These are phyloP conservation scores for Ochotona princeps DNA, from an alignment of 2,113 vertebrate species.

Conservation along the genomic window DNA sequence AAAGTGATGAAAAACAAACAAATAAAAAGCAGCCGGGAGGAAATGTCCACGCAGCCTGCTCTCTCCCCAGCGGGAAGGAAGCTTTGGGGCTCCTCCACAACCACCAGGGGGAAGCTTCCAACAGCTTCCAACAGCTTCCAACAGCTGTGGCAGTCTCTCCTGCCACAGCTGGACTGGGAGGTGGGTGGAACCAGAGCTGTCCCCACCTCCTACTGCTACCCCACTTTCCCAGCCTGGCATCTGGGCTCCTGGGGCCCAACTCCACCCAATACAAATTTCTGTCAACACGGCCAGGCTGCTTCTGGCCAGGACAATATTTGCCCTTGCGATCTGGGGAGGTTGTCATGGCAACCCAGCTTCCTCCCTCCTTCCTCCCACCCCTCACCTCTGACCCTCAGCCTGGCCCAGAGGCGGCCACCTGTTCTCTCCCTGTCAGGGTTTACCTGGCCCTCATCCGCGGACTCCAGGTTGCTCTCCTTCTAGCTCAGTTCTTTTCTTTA, in stretches of 20 bases:
- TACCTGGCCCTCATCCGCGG: background rate
- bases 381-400: no score
- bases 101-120: conserved; percentile 61
- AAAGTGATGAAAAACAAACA: no score
- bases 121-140: background rate
- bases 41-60: background rate
- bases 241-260: conserved; percentile 40
- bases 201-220: background rate
- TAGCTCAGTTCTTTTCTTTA: background rate
- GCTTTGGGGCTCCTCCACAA: background rate
- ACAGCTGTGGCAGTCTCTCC: background rate
- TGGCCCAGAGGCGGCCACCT: background rate
- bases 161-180: background rate
- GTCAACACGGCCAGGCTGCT: conserved; percentile 68
- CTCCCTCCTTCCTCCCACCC: background rate
- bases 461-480: background rate
- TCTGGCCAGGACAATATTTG: conserved; percentile 75
- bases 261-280: conserved; percentile 48
- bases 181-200: background rate
- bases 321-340: conserved; percentile 67
- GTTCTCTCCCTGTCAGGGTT: background rate
- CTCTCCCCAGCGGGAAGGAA: background rate
- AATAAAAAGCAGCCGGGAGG: no score
- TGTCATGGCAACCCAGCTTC: conserved; percentile 63
- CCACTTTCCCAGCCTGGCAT: background rate